phyloP scores from a whole-genome alignment of 2,797 vertebrate genomes.

The Sebastes miniatus region DNA sequence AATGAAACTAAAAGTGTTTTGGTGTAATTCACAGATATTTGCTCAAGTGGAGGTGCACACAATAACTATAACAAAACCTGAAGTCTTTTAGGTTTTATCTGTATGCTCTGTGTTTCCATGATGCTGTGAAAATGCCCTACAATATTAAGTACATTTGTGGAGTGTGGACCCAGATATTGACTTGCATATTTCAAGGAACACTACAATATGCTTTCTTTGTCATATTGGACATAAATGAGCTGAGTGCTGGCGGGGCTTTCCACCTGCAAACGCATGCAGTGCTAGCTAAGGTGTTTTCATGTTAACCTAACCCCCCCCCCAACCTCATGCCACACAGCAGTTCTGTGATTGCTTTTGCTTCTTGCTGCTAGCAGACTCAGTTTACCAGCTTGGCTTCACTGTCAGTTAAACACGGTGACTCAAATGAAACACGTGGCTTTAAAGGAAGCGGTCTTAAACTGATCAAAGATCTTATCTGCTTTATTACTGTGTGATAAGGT shows the following conservation, averaged over 20 bases:
- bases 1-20: constrained; percentile 9
- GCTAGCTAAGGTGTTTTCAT: constrained; percentile 25
- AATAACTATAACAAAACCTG: neutral
- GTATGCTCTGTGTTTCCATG: neutral
- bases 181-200: neutral
- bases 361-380: constrained; percentile 21
- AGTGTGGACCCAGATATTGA: constrained; percentile 7
- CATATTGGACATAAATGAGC: neutral
- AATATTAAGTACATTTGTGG: neutral
- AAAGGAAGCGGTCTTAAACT: neutral
- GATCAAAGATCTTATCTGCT: too few relatives aligned
- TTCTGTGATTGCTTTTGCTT: constrained; percentile 36
- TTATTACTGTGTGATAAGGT: neutral
- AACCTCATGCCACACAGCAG: neutral
- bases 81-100: neutral
- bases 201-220: neutral
- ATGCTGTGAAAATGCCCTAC: neutral
- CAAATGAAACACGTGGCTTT: constrained; percentile 7
- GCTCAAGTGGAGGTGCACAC: neutral
- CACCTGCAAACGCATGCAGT: neutral
- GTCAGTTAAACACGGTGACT: neutral
- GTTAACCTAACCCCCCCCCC: neutral
- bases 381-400: constrained; percentile 33
- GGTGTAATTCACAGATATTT: constrained; percentile 1
- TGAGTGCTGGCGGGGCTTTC: neutral